Base-by-base conservation (phyloP, 1,140 invertebrate genomes). In the Cephus cinctus region DNA sequence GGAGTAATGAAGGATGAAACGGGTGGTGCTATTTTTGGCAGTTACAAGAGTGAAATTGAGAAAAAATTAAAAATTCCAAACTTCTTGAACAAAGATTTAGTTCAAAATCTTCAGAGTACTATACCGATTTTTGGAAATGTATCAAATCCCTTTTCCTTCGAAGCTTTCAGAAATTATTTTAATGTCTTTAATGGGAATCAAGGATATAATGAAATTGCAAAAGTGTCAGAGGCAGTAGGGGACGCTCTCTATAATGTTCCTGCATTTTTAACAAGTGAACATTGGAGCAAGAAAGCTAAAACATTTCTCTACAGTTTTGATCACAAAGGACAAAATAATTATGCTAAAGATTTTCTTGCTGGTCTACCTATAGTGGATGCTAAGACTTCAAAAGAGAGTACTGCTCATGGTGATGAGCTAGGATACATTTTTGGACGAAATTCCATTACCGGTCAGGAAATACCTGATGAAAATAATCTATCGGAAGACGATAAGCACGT, bases 241-340 rank as follows among this genome's bases (percentile, higher is more conserved):
- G 87, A 89, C 62, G 85, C 85, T 0, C 59, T 89, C 4, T 89
- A 87, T 60, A 89, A 88, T 54, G 78, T 85, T 15, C 87, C 87
- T 1, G 85, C 86, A 1, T 87, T 86, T 56, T 63, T 87, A 11
- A 86, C 83, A 5, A 83, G 82, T 0, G 68, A 82, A 27, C 71
- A 81, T 5, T 89, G 87, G 87, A 79, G 81, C 0, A 76, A 73
- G 52, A 73, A 76, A 31, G 77, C 79, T 0, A 78, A 81, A 0
- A 76, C 84, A 0, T 88, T 80, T 57, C 72, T 89, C 16, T 90
- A 89, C 59, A 84, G 84, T 57, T 89, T 90, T 58, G 86, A 90
- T 44, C 83, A 88, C 48, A 69, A 76, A 6, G 80, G 82, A 5
- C 84, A 82, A 39, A 70, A 77, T 20, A 81, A 75, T 8, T 80